Base-by-base conservation (phyloP, 2,797 vertebrate genomes). In the Leuciscus waleckii region DNA sequence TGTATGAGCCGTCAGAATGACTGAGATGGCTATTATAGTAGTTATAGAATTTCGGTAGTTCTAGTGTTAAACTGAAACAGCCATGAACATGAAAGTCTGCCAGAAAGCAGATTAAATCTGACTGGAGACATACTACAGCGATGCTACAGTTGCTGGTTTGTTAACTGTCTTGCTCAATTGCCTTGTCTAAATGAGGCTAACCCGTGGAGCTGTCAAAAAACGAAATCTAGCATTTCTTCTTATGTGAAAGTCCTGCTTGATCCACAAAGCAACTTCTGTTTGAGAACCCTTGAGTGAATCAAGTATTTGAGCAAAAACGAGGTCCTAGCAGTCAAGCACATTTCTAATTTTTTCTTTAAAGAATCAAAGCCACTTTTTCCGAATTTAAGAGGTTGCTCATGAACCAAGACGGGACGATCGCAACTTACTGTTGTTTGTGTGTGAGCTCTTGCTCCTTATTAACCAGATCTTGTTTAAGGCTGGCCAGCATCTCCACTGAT, bases 401-500 rank as follows among this genome's bases (percentile, higher is more conserved):
- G 14, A 69, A 81, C 39, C 13, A 51, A 81, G 65, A 8, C 2
- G 13, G 32, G 3, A 46, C 0, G 7, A 11, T 0, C 21, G 68
- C 26, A 56, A 96, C 98, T 98, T 93, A 99, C 98, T 99, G 98
- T 83, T 99, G 98, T 88, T 99, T 99, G 92, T 97, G 96, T 81
- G 92, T 97, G 89, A 99, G 97, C 92, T 99, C 98, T 84, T 98
- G 95, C 86, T 99, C 98, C 93, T 99, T 99, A 95, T 96, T 98
- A 90, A 98, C 98, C 89, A 99, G 94, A 92, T 99, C 98, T 94
- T 99, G 98, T 90, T 99, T 99, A 85, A 99, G 97, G 68, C 96
- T 97, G 3, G 98, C 98, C 81, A 99, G 88, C 97, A 99, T 98
- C 93, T 99, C 98, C 94, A 99, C 98, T 0, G 98, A 99, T 90